phyloP scores from a whole-genome alignment of 2,888 invertebrate species.

The Diloba caeruleocephala region DNA sequence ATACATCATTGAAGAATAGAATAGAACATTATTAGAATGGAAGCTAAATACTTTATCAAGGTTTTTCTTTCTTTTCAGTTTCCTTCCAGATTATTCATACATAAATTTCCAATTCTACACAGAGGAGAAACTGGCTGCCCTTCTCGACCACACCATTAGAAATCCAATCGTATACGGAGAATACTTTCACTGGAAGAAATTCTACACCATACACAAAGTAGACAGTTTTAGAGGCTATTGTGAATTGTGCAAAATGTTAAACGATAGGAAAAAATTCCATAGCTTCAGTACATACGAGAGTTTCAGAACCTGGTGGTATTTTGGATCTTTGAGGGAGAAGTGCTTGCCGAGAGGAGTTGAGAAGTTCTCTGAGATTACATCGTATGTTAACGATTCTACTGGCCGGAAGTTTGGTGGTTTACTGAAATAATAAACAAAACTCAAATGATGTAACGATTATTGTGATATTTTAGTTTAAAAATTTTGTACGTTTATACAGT shows the following conservation, averaged over 20 bases:
- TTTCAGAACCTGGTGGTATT: conserved; percentile 78
- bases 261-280: conserved; percentile 54
- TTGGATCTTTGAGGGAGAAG: conserved; percentile 54
- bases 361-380: conserved; percentile 46
- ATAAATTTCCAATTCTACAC: conserved; percentile 59
- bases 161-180: conserved; percentile 62
- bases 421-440: no score
- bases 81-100: conserved; percentile 77
- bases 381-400: conserved; percentile 51
- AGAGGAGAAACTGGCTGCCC: conserved; percentile 62
- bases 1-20: no score
- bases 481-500: no score
- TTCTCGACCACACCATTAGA: conserved; percentile 62
- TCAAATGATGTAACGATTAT: not conserved
- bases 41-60: not conserved
- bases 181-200: conserved; percentile 71
- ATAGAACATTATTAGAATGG: no score
- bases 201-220: conserved; percentile 64
- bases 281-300: conserved; percentile 53
- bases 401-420: not conserved
- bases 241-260: conserved; percentile 69
- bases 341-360: conserved; percentile 65
- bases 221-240: conserved; percentile 67
- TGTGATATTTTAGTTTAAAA: no score
- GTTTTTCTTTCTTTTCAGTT: conserved; percentile 62